A percentile compares a stretch with the other conserved stretches of the same genome.
These are phyloP conservation scores for Poecilia gillii DNA, from an alignment of 2,797 vertebrate genomes.

Conservation along the genomic window DNA sequence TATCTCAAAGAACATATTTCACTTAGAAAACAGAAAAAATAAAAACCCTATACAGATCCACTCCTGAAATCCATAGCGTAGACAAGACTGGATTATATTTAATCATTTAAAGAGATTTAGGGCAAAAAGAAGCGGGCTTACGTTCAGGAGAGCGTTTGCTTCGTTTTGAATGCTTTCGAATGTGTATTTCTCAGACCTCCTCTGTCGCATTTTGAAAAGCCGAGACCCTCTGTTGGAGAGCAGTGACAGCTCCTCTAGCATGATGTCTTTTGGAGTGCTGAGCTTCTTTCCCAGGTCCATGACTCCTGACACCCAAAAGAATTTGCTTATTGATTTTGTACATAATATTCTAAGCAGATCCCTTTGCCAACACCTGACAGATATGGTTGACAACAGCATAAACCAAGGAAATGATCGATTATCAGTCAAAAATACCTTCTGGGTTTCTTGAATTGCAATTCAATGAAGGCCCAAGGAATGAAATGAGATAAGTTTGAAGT, in stretches of 20 bases:
- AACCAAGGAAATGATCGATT: neutral
- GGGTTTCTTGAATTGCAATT: neutral
- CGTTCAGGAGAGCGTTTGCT: constrained; percentile 87
- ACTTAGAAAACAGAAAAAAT: neutral
- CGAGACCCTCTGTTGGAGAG: constrained; percentile 94
- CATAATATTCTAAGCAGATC: neutral
- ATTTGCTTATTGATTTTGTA: neutral
- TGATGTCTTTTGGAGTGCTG: constrained; percentile 94
- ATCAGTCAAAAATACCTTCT: neutral
- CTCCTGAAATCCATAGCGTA: neutral
- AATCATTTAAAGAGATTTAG: neutral
- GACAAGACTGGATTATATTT: neutral
- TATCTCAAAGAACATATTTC: constrained; percentile 35
- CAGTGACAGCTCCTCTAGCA: constrained; percentile 95
- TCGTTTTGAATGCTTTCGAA: constrained; percentile 96
- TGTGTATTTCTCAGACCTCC: constrained; percentile 97
- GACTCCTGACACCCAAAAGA: constrained; percentile 69
- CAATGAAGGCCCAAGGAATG: neutral
- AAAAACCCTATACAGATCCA: neutral
- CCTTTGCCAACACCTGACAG: neutral
- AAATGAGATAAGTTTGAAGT: too few relatives aligned
- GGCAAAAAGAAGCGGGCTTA: constrained; percentile 72
- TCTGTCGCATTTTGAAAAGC: constrained; percentile 96
- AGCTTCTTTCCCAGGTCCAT: constrained; percentile 96
- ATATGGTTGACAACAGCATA: neutral